These are phyloP conservation scores for Ooceraea biroi DNA, from an alignment of 1,140 invertebrate species.

Conservation along the genomic window DNA sequence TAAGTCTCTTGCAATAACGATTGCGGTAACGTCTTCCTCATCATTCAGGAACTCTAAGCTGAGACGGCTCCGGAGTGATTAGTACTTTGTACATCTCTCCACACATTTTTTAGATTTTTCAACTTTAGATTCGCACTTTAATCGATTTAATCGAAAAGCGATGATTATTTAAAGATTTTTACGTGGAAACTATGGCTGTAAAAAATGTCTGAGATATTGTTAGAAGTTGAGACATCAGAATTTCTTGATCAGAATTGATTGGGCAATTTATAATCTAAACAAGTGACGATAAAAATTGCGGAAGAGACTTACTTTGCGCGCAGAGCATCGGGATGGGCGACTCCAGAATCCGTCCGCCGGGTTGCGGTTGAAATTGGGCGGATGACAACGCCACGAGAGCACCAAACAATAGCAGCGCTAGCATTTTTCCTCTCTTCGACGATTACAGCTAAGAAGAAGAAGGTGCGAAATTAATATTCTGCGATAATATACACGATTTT, in stretches of 20 bases:
- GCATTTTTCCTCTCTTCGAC: conserved; percentile 82
- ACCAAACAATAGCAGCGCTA: conserved; percentile 80
- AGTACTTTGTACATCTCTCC: background rate
- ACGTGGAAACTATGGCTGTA: no score
- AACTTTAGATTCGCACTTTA: no score
- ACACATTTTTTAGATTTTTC: no score
- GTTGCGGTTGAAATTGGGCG: conserved; percentile 88
- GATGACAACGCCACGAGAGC: conserved; percentile 85
- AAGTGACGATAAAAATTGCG: background rate
- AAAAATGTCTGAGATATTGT: no score
- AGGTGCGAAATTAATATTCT: background rate
- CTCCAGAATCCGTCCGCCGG: conserved; percentile 90
- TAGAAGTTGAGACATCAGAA: no score
- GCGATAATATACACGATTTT: background rate
- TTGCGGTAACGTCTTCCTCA: background rate
- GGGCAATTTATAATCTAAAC: no score
- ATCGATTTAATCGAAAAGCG: no score
- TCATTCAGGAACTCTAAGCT: background rate
- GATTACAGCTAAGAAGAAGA: background rate
- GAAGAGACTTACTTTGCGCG: conserved; percentile 88
- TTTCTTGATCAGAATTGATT: no score
- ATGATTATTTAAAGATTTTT: no score
- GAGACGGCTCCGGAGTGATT: background rate
- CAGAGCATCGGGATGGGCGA: conserved; percentile 91
- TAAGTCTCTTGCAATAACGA: background rate